These are phyloP conservation scores for Andricus grossulariae DNA, from an alignment of 1,140 invertebrate genomes.

Conservation along the genomic window DNA sequence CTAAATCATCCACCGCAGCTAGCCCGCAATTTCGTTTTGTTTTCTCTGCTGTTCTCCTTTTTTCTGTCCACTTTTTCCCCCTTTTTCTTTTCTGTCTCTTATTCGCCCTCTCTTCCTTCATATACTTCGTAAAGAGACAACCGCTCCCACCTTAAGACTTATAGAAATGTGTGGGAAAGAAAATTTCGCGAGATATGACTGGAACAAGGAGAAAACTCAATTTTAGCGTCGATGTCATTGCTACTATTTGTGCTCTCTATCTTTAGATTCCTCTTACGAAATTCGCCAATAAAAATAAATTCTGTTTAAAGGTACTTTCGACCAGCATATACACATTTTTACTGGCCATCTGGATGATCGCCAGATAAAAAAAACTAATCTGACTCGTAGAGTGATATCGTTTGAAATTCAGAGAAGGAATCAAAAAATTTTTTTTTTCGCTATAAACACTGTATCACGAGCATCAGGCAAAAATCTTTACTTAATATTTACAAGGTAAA, in stretches of 20 bases:
- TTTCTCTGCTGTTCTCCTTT: slow-evolving; percentile 55
- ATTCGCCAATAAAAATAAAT: slow-evolving; percentile 3
- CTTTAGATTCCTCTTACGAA: neutral
- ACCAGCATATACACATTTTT: neutral
- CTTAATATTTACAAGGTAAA: too few relatives aligned
- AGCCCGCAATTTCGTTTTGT: slow-evolving; percentile 70
- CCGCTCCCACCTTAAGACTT: slow-evolving; percentile 22
- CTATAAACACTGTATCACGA: too few relatives aligned
- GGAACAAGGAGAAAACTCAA: neutral
- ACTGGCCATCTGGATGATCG: neutral
- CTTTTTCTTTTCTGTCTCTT: slow-evolving; percentile 46
- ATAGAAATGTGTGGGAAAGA: slow-evolving; percentile 22
- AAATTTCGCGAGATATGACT: neutral
- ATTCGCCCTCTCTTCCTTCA: slow-evolving; percentile 27
- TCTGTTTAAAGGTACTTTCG: slow-evolving; percentile 3
- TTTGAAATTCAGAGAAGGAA: too few relatives aligned
- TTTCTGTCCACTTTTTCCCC: slow-evolving; percentile 56
- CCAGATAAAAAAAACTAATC: neutral
- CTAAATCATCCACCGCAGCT: slow-evolving; percentile 73
- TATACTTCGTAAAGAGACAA: slow-evolving; percentile 32
- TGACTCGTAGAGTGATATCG: too few relatives aligned
- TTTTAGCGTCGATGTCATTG: neutral
- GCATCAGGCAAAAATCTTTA: too few relatives aligned
- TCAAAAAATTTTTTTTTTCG: too few relatives aligned
- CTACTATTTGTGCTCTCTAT: too few relatives aligned